phyloP scores from a whole-genome alignment of 92 coral and sea anemone species.

The Parazoanthus swiftii region DNA sequence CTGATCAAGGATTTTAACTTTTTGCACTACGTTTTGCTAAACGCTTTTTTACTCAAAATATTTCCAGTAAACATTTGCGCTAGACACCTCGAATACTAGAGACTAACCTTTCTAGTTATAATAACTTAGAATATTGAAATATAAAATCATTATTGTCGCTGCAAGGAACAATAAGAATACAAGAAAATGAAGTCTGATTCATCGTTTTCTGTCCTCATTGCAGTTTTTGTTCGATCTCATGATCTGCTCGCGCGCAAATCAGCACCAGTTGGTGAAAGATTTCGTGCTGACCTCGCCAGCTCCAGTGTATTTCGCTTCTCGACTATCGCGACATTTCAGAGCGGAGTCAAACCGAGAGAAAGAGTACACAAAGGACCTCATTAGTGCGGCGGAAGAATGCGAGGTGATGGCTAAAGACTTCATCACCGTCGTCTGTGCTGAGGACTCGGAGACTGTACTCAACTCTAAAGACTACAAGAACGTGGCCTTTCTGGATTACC shows the following conservation, averaged over 20 bases:
- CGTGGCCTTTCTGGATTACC: slow-evolving; percentile 90
- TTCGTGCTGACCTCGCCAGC: slow-evolving; percentile 91
- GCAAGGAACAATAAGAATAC: too few species aligned
- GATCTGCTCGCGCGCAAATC: slow-evolving; percentile 75
- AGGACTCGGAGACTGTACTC: slow-evolving; percentile 80
- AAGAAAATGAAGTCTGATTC: not conserved
- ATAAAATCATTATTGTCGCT: too few species aligned
- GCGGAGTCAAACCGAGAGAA: slow-evolving; percentile 75
- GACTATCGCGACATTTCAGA: slow-evolving; percentile 81
- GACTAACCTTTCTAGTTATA: too few species aligned
- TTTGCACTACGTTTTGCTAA: too few species aligned
- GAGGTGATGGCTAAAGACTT: slow-evolving; percentile 84
- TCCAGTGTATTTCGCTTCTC: slow-evolving; percentile 85
- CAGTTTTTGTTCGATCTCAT: slow-evolving; percentile 93
- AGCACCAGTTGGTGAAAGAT: slow-evolving; percentile 70
- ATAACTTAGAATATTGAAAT: too few species aligned
- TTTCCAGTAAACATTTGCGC: too few species aligned
- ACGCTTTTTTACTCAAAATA: too few species aligned
- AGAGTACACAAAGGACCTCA: slow-evolving; percentile 78
- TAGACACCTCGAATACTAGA: too few species aligned
- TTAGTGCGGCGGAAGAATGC: slow-evolving; percentile 78
- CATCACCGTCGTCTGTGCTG: slow-evolving; percentile 86
- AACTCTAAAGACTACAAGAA: slow-evolving; percentile 83
- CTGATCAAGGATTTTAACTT: too few species aligned
- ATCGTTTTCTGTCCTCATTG: slow-evolving; percentile 8